phyloP scores from a whole-genome alignment of 1,140 invertebrate genomes.

The Bombus ignitus region DNA sequence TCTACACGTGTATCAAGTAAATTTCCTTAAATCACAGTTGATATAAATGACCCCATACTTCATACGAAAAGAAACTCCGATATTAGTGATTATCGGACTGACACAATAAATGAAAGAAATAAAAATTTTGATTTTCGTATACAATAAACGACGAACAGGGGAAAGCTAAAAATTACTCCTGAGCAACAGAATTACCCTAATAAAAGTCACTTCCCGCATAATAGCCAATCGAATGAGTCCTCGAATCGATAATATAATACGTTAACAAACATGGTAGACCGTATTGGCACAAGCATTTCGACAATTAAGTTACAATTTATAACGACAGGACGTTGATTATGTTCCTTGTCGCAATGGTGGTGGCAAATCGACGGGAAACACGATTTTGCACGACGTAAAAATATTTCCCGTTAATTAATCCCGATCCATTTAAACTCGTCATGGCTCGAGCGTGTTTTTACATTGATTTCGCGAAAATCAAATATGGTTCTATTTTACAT shows the following conservation, averaged over 20 bases:
- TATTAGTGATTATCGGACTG: no score
- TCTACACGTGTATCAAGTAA: no score
- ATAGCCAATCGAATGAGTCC: neutral
- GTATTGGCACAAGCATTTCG: neutral
- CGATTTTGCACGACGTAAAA: neutral
- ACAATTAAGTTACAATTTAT: slow-evolving; percentile 18
- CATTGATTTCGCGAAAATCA: neutral
- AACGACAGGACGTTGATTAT: neutral
- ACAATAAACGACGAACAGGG: neutral
- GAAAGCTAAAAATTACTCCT: neutral
- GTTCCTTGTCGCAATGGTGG: neutral
- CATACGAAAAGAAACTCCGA: no score
- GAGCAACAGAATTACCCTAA: neutral
- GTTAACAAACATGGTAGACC: neutral
- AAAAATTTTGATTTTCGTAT: neutral
- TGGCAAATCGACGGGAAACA: no score
- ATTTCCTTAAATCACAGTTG: no score
- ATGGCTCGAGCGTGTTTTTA: neutral
- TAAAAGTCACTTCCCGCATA: neutral
- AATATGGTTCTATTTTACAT: neutral
- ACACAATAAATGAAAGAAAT: neutral
- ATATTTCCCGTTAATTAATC: slow-evolving; percentile 32
- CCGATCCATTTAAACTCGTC: slow-evolving; percentile 20
- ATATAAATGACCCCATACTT: no score
- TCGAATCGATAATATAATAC: neutral